These are phyloP conservation scores for Coracias cyanogaster DNA, from an alignment of 2,797 vertebrate genomes.

Conservation along the genomic window DNA sequence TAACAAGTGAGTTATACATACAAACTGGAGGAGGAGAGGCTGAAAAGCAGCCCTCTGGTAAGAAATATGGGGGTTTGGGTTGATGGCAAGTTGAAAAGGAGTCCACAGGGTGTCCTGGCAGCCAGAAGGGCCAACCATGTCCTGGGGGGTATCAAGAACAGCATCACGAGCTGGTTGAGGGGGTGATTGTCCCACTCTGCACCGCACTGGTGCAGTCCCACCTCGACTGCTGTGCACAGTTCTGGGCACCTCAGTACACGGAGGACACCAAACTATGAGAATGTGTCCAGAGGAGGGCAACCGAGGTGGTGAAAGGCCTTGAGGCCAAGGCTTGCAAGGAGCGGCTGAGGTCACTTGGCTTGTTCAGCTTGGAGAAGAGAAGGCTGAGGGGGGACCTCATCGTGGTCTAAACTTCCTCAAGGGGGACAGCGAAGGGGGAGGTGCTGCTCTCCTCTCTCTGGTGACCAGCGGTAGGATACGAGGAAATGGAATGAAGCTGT, in stretches of 20 bases:
- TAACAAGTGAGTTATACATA: background rate
- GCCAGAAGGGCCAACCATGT: background rate
- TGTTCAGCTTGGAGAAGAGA: background rate
- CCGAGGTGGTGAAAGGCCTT: background rate
- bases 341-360: background rate
- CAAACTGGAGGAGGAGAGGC: background rate
- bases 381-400: background rate
- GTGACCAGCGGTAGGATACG: background rate
- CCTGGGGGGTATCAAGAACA: background rate
- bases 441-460: background rate
- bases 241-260: fast-evolving
- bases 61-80: background rate
- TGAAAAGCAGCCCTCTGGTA: fast-evolving
- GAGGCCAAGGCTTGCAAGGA: too few relatives aligned
- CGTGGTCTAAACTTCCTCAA: background rate
- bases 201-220: background rate
- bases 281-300: background rate
- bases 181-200: background rate
- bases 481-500: background rate
- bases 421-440: background rate
- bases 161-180: fast-evolving
- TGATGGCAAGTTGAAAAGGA: background rate
- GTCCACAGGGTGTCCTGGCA: background rate
- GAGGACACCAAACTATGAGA: background rate
- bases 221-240: fast-evolving